Evolutionary conservation across 2,113 vertebrate species (phyloP).

Genomic region (Pleuronectes platessa): DNA sequence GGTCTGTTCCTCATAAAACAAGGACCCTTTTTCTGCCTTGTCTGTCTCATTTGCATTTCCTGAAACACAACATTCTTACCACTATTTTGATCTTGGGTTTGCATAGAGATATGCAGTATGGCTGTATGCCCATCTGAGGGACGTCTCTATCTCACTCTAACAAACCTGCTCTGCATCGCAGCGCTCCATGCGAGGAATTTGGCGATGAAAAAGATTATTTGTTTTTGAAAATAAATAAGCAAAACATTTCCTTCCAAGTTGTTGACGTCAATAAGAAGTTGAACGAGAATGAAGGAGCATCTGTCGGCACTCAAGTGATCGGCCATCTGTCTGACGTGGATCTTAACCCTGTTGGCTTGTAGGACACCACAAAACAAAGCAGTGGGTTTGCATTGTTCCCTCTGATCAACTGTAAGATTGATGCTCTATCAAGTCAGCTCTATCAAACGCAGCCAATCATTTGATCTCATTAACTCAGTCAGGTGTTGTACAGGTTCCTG

Average conservation of each 20-base stretch:
- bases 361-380: constrained; percentile 29
- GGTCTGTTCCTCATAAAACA: constrained; percentile 40
- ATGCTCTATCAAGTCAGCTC: background rate
- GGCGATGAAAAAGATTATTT: constrained; percentile 4
- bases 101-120: constrained; percentile 7
- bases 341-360: background rate
- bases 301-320: background rate
- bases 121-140: background rate
- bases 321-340: background rate
- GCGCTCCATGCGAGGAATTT: background rate
- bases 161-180: constrained; percentile 13
- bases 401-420: background rate
- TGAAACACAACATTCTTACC: constrained; percentile 6
- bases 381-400: background rate
- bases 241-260: constrained; percentile 25
- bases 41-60: constrained; percentile 16
- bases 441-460: background rate
- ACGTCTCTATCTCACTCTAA: constrained; percentile 29
- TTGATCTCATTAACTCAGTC: constrained; percentile 10
- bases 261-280: constrained; percentile 21
- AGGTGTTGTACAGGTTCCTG: background rate
- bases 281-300: constrained; percentile 19
- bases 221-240: constrained; percentile 22
- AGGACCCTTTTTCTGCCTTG: constrained; percentile 35
- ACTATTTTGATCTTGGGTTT: constrained; percentile 31